These are phyloP conservation scores for Gopherus flavomarginatus DNA, from an alignment of 2,113 vertebrate species.

Conservation along the genomic window DNA sequence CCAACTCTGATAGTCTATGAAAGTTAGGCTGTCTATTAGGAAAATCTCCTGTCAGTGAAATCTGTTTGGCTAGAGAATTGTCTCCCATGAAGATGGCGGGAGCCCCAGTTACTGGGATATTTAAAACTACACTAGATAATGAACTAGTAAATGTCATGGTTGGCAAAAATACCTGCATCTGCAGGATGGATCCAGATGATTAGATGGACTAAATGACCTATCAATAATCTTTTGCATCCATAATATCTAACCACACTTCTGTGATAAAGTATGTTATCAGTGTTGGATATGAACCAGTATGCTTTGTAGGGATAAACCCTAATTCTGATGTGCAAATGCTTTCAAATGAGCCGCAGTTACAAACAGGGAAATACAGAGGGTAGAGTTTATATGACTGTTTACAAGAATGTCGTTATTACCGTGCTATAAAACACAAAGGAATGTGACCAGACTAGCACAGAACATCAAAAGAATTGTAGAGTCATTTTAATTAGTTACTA, in stretches of 20 bases:
- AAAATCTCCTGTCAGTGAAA: neutral
- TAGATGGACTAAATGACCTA: slow-evolving; percentile 2
- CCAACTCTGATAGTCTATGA: too few species aligned
- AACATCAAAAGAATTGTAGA: slow-evolving; percentile 72
- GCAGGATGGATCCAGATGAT: neutral
- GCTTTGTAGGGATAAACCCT: slow-evolving; percentile 35
- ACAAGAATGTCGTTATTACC: slow-evolving; percentile 73
- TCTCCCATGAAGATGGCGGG: neutral
- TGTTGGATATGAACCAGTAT: neutral
- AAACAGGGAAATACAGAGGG: slow-evolving; percentile 51
- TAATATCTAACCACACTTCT: neutral
- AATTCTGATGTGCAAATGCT: slow-evolving; percentile 50
- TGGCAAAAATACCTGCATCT: neutral
- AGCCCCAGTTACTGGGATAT: neutral
- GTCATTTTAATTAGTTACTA: slow-evolving; percentile 74
- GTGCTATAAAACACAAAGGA: slow-evolving; percentile 71
- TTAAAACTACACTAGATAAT: neutral
- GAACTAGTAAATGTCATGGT: neutral
- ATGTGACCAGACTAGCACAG: slow-evolving; percentile 65
- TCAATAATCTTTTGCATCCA: neutral
- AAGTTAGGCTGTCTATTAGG: neutral
- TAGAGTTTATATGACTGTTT: slow-evolving; percentile 72
- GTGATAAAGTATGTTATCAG: neutral
- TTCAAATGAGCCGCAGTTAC: slow-evolving; percentile 37
- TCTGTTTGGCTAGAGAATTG: neutral